Evolutionary conservation across 2,113 vertebrate species (phyloP), one percentile per base, ranked within the genome.

Genomic region (Oxyruncus cristatus): DNA sequence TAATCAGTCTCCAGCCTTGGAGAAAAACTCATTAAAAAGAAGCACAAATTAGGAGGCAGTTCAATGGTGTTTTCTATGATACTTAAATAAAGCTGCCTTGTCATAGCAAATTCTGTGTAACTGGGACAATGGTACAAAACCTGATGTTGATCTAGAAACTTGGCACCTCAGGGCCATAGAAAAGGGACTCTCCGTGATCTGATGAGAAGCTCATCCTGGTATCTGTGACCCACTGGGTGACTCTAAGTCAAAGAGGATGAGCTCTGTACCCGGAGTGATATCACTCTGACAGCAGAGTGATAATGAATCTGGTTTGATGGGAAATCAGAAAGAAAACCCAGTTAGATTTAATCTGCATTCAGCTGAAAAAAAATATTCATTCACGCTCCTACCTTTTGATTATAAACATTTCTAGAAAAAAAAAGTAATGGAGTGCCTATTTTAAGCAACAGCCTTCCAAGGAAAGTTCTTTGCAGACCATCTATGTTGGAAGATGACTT

Each of bases 11-110:
- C 49, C 79, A 93, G 5, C 68, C 63, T 55, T 37, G 41, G 55
- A 84, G 74, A 85, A 62, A 55, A 94, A 65, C 88, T 85, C 55
- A 74, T 92, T 77, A 84, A 70, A 62, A 24, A 52, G 74, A 52
- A 46, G 53, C 79, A 85, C 16, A 61, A 81, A 89, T 71, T 75
- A 85, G 33, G 79, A 92, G 52, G 83, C 39, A 89, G 74, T 74
- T 87, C 83, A 84, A 7, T 50, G 21, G 32, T 3, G 2, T 79
- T 92, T 53, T 35, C 94, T 93, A 1, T 21, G 70, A 73, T 87
- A 78, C 42, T 83, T 81, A 90, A 91, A 95, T 85, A 96, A 94
- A 95, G 22, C 76, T 89, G 41, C 63, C 88, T 70, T 84, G 77
- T 65, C 91, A 93, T 15, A 41, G 78, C 61, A 52, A 46, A 41